Evolutionary conservation across 2,797 vertebrate genomes (phyloP).

Genomic region (Urosaurus nigricauda): DNA sequence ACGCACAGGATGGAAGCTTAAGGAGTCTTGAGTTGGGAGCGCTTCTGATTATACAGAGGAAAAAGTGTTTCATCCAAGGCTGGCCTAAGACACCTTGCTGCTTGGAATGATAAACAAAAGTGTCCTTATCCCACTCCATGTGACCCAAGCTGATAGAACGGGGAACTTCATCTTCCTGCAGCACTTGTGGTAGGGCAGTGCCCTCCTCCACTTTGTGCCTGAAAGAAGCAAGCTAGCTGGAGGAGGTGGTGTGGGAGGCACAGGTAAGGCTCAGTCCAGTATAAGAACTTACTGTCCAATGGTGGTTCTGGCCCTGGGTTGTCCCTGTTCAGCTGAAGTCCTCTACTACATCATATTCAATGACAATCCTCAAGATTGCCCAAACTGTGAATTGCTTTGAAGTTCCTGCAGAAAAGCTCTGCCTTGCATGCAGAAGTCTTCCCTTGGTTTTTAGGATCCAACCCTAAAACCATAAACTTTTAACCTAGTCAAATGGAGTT

Average conservation of each 20-base stretch:
- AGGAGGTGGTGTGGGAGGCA: too few species aligned
- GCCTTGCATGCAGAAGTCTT: not conserved
- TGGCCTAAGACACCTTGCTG: not conserved
- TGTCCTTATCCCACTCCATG: not conserved
- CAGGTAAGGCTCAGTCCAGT: too few species aligned
- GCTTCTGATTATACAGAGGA: not conserved
- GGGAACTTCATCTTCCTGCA: not conserved
- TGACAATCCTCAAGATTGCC: not conserved
- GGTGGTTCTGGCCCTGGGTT: not conserved
- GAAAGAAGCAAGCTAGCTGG: not conserved
- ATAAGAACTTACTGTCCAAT: not conserved
- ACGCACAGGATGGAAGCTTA: too few species aligned
- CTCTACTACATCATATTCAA: not conserved
- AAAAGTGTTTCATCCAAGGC: not conserved
- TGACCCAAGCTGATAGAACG: not conserved
- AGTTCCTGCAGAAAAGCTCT: not conserved
- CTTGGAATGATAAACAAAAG: not conserved
- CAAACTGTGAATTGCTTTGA: not conserved
- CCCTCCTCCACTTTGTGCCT: not conserved
- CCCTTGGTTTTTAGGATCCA: not conserved
- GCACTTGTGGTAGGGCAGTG: not conserved
- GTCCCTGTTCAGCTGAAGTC: not conserved
- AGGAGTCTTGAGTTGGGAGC: not conserved
- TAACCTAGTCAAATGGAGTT: too few species aligned
- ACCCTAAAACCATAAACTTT: not conserved